These are phyloP conservation scores for Anorthoa munda DNA, from an alignment of 2,888 invertebrate species.

Conservation along the genomic window DNA sequence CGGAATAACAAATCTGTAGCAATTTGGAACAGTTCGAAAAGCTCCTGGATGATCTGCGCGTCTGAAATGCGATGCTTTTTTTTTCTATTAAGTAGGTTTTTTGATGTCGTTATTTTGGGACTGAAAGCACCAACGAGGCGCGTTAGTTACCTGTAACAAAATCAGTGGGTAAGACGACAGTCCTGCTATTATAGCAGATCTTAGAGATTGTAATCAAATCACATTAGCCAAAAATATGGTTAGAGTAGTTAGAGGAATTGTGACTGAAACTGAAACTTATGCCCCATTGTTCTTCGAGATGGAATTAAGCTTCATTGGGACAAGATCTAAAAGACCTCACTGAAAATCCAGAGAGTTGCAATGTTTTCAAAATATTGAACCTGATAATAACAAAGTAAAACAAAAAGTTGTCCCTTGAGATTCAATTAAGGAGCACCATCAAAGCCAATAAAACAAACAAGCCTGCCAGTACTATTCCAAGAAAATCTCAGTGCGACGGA, in stretches of 20 bases:
- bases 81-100: neutral
- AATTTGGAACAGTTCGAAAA: neutral
- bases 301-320: neutral
- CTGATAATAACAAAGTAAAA: slow-evolving; percentile 8
- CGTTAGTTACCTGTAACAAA: neutral
- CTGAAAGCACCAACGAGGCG: neutral
- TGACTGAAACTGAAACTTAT: neutral
- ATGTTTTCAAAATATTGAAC: neutral
- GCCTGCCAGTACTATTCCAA: slow-evolving; percentile 48
- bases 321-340: neutral
- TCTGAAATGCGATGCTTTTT: neutral
- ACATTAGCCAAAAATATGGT: neutral
- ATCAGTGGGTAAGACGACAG: neutral
- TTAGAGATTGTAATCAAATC: neutral
- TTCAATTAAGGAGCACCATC: slow-evolving; percentile 19
- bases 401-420: neutral
- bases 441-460: slow-evolving; percentile 18
- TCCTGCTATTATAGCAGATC: neutral
- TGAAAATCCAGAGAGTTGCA: neutral
- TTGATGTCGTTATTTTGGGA: neutral
- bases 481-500: slow-evolving; percentile 72
- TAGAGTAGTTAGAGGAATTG: neutral
- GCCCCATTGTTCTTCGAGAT: neutral
- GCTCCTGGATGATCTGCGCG: neutral
- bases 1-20: slow-evolving; percentile 11